These are phyloP conservation scores for Brevimyrus niger DNA, from an alignment of 2,113 vertebrate genomes.

Conservation along the genomic window DNA sequence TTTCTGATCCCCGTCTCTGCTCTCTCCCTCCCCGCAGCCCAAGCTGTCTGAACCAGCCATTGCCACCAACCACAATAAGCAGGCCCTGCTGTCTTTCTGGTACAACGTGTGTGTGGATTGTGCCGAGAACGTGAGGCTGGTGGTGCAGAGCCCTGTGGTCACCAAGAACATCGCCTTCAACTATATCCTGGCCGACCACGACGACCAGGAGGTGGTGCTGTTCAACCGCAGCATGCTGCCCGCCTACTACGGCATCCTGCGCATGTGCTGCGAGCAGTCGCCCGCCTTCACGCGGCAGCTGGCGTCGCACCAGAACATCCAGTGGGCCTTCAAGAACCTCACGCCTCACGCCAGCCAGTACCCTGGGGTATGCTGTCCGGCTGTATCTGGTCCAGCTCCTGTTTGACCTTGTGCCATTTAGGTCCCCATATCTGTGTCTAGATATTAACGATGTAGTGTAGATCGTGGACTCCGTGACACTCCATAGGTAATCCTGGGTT, in stretches of 20 bases:
- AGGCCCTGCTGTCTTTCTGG: constrained; percentile 97
- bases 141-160: constrained; percentile 96
- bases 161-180: constrained; percentile 99
- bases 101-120: constrained; percentile 97
- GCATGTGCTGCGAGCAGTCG: constrained; percentile 96
- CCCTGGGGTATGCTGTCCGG: constrained; percentile 71
- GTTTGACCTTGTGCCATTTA: neutral
- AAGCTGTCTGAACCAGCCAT: constrained; percentile 97
- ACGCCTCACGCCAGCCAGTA: constrained; percentile 98
- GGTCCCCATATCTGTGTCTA: neutral
- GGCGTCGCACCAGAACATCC: constrained; percentile 98
- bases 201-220: constrained; percentile 99
- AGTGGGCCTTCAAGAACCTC: constrained; percentile 99
- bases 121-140: constrained; percentile 92
- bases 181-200: constrained; percentile 98
- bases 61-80: constrained; percentile 99
- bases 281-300: constrained; percentile 89
- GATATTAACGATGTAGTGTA: neutral
- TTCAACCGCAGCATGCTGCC: constrained; percentile 98
- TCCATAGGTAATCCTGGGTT: neutral
- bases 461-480: neutral
- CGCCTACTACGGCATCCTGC: constrained; percentile 96
- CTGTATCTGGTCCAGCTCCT: neutral
- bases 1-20: neutral
- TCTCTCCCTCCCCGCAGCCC: constrained; percentile 54